Evolutionary conservation across 2,797 vertebrate species (phyloP).

Genomic region (Scyliorhinus canicula): DNA sequence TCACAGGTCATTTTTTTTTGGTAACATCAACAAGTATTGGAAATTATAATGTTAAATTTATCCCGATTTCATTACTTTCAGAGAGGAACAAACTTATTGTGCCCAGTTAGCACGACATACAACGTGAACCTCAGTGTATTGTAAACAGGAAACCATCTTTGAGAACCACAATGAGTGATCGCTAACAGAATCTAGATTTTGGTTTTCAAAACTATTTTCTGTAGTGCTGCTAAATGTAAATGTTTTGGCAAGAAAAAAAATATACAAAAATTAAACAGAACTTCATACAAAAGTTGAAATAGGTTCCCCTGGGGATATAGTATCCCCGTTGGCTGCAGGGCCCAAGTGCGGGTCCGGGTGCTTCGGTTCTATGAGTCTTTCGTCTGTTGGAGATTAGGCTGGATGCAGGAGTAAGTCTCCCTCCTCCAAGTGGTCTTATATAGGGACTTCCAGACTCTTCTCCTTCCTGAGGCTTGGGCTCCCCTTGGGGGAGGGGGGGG

Average conservation of each 20-base stretch:
- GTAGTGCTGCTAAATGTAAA: background rate
- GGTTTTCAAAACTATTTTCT: background rate
- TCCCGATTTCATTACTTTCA: background rate
- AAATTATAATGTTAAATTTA: background rate
- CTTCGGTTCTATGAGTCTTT: too few relatives aligned
- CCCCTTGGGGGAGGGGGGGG: too few relatives aligned
- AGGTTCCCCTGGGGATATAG: too few relatives aligned
- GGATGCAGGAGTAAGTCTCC: too few relatives aligned
- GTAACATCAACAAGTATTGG: background rate
- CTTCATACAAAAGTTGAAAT: background rate
- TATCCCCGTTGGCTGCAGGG: too few relatives aligned
- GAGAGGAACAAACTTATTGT: background rate
- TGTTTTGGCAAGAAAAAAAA: background rate
- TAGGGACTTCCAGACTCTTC: too few relatives aligned
- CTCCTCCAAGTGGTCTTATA: too few relatives aligned
- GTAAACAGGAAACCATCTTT: slow-evolving; percentile 13
- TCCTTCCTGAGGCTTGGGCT: too few relatives aligned
- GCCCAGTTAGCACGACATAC: background rate
- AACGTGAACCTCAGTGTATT: too few relatives aligned
- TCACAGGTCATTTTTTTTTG: background rate
- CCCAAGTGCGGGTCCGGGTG: too few relatives aligned
- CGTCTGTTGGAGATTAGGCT: too few relatives aligned
- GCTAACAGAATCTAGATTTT: background rate
- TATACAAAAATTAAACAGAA: background rate
- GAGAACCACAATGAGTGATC: background rate